Evolutionary conservation across 2,888 invertebrate genomes (phyloP).

Genomic region (Hartigia nigra): DNA sequence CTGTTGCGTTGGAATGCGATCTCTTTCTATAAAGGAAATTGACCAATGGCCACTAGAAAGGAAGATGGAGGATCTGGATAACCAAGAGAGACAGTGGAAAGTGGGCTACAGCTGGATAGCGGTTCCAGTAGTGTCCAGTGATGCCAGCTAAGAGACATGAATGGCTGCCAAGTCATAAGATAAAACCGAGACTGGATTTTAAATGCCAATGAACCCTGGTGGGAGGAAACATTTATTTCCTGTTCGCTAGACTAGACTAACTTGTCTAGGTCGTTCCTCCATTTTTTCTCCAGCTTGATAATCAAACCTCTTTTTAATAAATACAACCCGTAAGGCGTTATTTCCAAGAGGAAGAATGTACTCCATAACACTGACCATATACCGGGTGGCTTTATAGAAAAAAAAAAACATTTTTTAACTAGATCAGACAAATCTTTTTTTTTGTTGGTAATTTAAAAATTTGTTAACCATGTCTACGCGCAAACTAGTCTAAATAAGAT

Average conservation of each 20-base stretch:
- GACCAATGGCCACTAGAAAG: neutral
- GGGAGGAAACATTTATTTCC: neutral
- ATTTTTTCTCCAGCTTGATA: no score
- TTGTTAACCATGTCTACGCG: neutral
- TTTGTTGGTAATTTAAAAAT: no score
- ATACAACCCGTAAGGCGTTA: no score
- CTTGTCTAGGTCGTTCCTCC: no score
- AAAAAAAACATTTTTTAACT: no score
- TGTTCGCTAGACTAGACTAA: neutral
- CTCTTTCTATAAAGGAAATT: neutral
- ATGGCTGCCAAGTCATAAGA: constrained; percentile 13
- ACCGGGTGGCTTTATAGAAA: no score
- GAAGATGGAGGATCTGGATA: neutral
- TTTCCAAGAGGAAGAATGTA: no score
- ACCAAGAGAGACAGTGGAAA: neutral
- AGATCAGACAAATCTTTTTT: no score
- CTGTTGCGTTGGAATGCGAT: constrained; percentile 18
- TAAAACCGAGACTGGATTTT: constrained; percentile 18
- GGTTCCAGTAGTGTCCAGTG: neutral
- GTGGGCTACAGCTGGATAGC: constrained; percentile 1
- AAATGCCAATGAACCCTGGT: constrained; percentile 19
- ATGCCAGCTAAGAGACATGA: constrained; percentile 11
- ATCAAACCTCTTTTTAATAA: no score
- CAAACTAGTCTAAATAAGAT: neutral
- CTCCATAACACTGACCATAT: no score